Percentiles rank a stretch among this genome's conserved stretches.
These are phyloP conservation scores for Cancer borealis DNA, from an alignment of 2,888 invertebrate species.

Conservation along the genomic window DNA sequence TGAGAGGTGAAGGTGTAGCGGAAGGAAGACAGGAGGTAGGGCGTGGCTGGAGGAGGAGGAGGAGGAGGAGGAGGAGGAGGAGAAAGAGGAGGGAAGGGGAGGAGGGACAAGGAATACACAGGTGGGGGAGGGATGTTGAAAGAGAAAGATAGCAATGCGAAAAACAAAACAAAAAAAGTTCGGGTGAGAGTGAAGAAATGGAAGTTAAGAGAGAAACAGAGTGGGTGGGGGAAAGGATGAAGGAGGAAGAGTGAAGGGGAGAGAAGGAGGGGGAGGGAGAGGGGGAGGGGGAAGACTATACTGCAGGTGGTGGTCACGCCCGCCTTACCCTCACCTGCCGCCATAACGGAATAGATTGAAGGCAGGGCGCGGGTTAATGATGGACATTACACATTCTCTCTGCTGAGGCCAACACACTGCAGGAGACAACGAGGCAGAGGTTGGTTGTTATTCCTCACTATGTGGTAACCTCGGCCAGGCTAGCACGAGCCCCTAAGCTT, in stretches of 20 bases:
- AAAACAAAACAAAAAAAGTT: not conserved
- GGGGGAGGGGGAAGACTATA: not conserved
- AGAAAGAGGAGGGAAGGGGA: not conserved
- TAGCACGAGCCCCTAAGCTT: not conserved
- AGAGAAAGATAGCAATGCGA: not conserved
- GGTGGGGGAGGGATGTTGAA: not conserved
- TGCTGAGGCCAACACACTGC: not conserved
- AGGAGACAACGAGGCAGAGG: not conserved
- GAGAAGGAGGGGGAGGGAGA: not conserved
- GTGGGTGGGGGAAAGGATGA: not conserved
- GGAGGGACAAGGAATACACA: not conserved
- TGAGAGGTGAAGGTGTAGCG: conserved; percentile 10
- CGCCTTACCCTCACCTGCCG: conserved; percentile 31
- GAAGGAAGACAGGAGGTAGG: conserved; percentile 34
- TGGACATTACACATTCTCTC: not conserved
- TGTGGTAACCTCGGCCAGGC: not conserved
- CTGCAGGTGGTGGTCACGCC: conserved; percentile 47
- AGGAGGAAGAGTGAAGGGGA: not conserved
- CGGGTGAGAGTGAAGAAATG: not conserved
- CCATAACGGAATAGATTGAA: conserved; percentile 36
- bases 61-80: not conserved
- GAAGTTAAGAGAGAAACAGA: not conserved
- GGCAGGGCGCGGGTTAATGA: not conserved
- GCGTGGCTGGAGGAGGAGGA: not conserved
- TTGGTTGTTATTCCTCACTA: not conserved